Conservation (phyloP, 2,113 vertebrate species). For the Tetrao urogallus region DNA sequence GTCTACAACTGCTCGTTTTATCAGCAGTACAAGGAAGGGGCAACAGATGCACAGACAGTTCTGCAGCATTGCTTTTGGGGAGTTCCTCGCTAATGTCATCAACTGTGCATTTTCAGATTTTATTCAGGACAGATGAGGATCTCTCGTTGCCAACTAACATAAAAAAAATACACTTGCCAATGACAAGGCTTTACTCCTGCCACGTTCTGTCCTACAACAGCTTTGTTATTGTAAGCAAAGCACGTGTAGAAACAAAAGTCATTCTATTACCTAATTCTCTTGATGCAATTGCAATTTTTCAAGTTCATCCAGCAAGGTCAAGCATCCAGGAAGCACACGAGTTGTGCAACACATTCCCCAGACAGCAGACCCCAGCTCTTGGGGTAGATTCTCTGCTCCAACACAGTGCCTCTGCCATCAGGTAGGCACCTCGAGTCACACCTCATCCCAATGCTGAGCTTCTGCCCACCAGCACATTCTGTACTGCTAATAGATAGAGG, state of each 20-base stretch:
- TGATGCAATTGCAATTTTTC: neutral
- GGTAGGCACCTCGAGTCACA: neutral
- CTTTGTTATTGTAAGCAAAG: accelerated
- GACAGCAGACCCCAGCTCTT: neutral
- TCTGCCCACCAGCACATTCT: no score
- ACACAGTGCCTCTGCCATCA: neutral
- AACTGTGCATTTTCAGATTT: neutral
- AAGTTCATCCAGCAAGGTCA: neutral
- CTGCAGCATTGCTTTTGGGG: neutral
- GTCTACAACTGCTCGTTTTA: neutral
- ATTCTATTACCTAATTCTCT: neutral
- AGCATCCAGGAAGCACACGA: neutral
- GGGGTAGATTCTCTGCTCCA: neutral
- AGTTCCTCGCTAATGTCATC: neutral
- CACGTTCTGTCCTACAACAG: neutral
- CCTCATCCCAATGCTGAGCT: no score
- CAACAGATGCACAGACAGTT: neutral
- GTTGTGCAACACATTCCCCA: neutral
- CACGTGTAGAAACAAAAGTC: neutral
- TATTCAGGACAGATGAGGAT: neutral
- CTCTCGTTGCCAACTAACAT: neutral
- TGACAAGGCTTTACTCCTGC: neutral
- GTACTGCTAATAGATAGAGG: no score
- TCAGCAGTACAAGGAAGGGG: neutral
- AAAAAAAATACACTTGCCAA: neutral